Percentiles rank a stretch among this genome's conserved stretches.
phyloP scores from a whole-genome alignment of 1,140 invertebrate genomes.

The Mamestra configurata region DNA sequence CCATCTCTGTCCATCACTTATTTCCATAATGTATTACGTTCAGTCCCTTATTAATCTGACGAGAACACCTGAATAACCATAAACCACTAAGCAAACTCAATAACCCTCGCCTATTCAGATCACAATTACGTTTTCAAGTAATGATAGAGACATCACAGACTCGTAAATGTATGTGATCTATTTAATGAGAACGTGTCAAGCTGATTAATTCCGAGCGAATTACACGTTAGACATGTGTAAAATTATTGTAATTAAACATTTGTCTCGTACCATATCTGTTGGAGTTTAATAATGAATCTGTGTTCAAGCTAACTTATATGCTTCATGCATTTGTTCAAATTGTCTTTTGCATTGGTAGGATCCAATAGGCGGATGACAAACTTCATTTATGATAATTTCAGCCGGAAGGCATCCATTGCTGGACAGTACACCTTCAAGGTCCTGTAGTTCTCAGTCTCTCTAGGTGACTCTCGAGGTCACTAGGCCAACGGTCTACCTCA shows the following conservation, averaged over 20 bases:
- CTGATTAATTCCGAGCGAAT: slow-evolving; percentile 8
- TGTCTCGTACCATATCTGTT: background rate
- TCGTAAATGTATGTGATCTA: slow-evolving; percentile 1
- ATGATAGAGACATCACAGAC: background rate
- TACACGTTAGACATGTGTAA: background rate
- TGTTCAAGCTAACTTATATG: no score
- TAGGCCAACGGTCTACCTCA: background rate
- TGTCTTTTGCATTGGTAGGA: no score
- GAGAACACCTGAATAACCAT: background rate
- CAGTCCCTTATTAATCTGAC: no score
- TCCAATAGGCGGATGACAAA: no score
- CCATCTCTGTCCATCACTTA: no score
- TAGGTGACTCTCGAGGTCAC: no score
- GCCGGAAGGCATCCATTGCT: no score
- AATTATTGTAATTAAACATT: slow-evolving; percentile 22
- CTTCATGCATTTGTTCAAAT: background rate
- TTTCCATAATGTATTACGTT: no score
- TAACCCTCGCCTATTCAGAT: background rate
- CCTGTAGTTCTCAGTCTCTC: no score
- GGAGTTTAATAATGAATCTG: background rate
- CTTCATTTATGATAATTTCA: no score
- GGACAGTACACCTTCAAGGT: no score
- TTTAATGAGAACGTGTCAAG: background rate
- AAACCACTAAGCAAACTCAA: background rate
- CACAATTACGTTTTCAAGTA: background rate